Base-by-base conservation (phyloP, 2,113 vertebrate genomes). In the Trogon melanurus region DNA sequence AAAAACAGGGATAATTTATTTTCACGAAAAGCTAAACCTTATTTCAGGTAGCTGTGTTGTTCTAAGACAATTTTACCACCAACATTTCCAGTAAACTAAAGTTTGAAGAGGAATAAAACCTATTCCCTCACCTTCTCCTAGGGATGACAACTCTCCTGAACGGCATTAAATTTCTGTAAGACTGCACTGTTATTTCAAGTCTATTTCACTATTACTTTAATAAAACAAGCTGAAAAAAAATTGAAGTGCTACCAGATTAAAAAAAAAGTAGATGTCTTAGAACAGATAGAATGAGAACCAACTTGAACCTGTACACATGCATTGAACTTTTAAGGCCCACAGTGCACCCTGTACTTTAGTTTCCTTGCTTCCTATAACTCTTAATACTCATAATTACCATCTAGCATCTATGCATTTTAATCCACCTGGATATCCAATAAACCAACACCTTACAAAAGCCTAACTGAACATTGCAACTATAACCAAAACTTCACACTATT, bases 381-480 rank as follows among this genome's bases (percentile, higher is more conserved):
- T 41, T 5, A 58, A 36, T 7, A 48, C 7, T 78, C 3, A 17
- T 15, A 5, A 15, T 26, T 13, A 44, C 36, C 7, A 57, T 16
- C 26, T 66, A 66, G 29, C 13, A 58, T 17, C 41, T 1, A 41
- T 0, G 1, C 11, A 60, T 56, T 74, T 88, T 64, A 74, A 61
- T 34, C 41, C 16, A 84, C 4, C 32, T 15, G 4, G 6, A 51
- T 29, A 71, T 44, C 70, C 2, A 9, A 30, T 8, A 84, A 71
- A 19, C 4, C 6, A 81, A 20, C 10, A 29, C 4, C 11, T 48
- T 45, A 48, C 18, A 71, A 80, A 85, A 83, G 69, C 17, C 10
- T 50, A 73, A 57, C 30, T 0, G 0, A 81, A 6, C 13, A 51
- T 32, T 44, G 67, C 8, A 58, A 8, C 14, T 74, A 23, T 13